Conservation (phyloP, 92 coral and sea anemone species). For the Phenganax marumi region DNA sequence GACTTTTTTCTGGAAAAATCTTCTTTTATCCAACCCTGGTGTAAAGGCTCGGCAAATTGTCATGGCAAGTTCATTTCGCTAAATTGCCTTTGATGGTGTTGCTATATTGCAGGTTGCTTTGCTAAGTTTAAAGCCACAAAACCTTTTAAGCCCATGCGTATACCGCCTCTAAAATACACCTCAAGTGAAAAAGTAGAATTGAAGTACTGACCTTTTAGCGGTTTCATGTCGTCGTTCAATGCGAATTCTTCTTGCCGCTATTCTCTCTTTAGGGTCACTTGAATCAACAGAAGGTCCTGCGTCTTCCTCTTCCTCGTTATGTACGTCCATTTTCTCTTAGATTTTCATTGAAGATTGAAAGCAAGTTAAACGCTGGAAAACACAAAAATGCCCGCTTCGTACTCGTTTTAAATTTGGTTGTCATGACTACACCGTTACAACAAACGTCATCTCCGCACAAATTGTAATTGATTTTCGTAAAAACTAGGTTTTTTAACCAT, state of each 20-base stretch:
- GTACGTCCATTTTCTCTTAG: constrained; percentile 19
- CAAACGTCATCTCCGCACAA: no score
- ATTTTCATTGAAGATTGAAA: not conserved
- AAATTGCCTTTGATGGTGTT: not conserved
- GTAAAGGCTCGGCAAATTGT: no score
- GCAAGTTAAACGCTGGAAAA: not conserved
- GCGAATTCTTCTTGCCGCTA: constrained; percentile 93
- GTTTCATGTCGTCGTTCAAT: constrained; percentile 91
- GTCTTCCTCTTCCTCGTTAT: constrained; percentile 88
- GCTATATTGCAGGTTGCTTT: not conserved
- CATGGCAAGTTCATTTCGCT: no score
- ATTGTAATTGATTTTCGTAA: no score
- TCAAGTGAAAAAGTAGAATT: no score
- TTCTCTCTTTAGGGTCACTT: constrained; percentile 85
- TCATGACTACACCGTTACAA: not conserved
- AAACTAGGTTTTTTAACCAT: no score
- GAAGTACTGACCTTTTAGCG: constrained; percentile 67
- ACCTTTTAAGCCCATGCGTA: not conserved
- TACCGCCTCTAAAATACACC: not conserved
- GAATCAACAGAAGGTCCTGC: constrained; percentile 98
- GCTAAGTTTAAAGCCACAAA: no score
- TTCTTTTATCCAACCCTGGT: no score
- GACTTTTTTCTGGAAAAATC: no score
- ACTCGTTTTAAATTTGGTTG: not conserved
- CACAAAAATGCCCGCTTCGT: not conserved